A percentile compares a stretch with the other conserved stretches of the same genome.
These are phyloP conservation scores for Indicator indicator DNA, from an alignment of 2,113 vertebrate genomes.

Conservation along the genomic window DNA sequence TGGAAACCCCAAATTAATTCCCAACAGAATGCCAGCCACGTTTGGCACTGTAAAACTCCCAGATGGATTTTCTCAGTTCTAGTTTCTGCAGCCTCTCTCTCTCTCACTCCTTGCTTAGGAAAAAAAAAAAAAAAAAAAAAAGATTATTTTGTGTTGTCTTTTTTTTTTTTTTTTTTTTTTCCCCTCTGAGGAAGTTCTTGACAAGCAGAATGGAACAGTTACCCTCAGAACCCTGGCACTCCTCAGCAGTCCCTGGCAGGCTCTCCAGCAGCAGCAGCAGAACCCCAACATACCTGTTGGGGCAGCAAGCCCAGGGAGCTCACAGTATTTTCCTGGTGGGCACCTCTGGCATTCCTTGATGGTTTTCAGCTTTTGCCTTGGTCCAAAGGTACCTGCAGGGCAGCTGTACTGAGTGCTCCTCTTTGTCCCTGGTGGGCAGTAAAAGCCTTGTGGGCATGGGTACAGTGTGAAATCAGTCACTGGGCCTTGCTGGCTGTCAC, in stretches of 20 bases:
- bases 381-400: conserved; percentile 85
- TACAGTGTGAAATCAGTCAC: conserved; percentile 75
- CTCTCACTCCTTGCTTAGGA: background rate
- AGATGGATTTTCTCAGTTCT: background rate
- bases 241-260: background rate
- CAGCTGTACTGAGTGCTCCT: conserved; percentile 82
- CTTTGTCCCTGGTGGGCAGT: conserved; percentile 85
- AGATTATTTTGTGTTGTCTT: no score
- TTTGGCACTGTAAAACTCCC: background rate
- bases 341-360: conserved; percentile 79
- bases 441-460: conserved; percentile 86
- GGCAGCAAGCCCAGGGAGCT: conserved; percentile 75
- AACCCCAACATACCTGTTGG: conserved; percentile 81
- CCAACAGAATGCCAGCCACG: background rate
- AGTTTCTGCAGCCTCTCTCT: background rate
- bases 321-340: conserved; percentile 86
- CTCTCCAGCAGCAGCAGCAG: background rate
- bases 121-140: background rate
- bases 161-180: no score
- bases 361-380: conserved; percentile 61
- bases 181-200: background rate
- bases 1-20: background rate
- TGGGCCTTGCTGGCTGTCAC: conserved; percentile 75
- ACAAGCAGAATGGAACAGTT: background rate
- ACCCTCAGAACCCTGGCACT: background rate